These are phyloP conservation scores for Cryptophagus acutangulus DNA, from an alignment of 2,888 invertebrate genomes.

Conservation along the genomic window DNA sequence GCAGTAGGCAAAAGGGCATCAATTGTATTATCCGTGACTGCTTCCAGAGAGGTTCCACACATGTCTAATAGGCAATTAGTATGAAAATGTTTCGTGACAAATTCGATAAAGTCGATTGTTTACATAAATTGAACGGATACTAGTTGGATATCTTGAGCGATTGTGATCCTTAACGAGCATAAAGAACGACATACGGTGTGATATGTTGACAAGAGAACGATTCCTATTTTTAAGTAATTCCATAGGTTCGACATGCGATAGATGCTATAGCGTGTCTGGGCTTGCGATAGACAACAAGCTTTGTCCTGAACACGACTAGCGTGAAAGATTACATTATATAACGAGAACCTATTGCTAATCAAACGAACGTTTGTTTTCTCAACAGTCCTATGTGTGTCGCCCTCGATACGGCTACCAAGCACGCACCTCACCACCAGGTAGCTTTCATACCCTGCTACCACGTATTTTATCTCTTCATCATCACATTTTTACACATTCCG, in stretches of 20 bases:
- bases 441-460: slow-evolving; percentile 9
- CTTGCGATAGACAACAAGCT: slow-evolving; percentile 5
- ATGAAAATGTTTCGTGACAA: slow-evolving; percentile 43
- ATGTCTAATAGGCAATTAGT: slow-evolving; percentile 44
- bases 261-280: slow-evolving; percentile 2
- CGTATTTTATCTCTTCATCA: slow-evolving; percentile 27
- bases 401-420: slow-evolving; percentile 35
- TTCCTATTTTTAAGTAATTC: slow-evolving; percentile 32
- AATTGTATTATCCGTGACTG: slow-evolving; percentile 38
- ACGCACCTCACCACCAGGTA: slow-evolving; percentile 33
- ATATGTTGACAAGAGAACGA: slow-evolving; percentile 47
- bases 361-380: slow-evolving; percentile 42
- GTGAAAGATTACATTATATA: slow-evolving; percentile 42
- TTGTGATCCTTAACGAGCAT: slow-evolving; percentile 27
- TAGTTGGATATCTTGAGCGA: slow-evolving; percentile 23
- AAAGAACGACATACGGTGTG: slow-evolving; percentile 42
- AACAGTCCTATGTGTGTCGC: slow-evolving; percentile 35
- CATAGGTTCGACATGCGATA: slow-evolving; percentile 31
- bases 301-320: slow-evolving; percentile 29
- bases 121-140: slow-evolving; percentile 20
- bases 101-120: slow-evolving; percentile 31
- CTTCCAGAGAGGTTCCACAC: slow-evolving; percentile 36
- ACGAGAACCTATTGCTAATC: slow-evolving; percentile 42
- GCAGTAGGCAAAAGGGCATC: slow-evolving; percentile 37
- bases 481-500: slow-evolving; percentile 14